Evolutionary conservation across 2,113 vertebrate genomes (phyloP).

Genomic region (Percopsis transmontana): DNA sequence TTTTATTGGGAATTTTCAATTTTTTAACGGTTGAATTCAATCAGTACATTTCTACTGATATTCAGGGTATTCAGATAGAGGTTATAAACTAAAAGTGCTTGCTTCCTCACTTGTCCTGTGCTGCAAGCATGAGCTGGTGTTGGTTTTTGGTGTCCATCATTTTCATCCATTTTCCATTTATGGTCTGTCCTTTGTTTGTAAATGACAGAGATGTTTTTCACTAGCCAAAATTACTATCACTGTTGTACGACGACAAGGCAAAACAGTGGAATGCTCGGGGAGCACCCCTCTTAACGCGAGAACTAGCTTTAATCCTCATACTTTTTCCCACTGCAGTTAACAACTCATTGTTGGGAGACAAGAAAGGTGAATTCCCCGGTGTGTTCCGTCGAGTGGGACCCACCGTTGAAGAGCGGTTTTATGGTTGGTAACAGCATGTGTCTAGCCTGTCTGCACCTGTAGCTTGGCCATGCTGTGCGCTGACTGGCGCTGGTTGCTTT

Average conservation of each 20-base stretch:
- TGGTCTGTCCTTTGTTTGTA: neutral
- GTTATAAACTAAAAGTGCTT: conserved; percentile 32
- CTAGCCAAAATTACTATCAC: neutral
- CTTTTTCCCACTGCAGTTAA: conserved; percentile 32
- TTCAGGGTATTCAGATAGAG: neutral
- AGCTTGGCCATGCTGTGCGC: neutral
- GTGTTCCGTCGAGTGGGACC: conserved; percentile 1
- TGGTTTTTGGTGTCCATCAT: conserved; percentile 13
- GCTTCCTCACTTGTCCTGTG: conserved; percentile 46
- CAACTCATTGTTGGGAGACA: conserved; percentile 38
- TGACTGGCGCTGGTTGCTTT: conserved; percentile 8
- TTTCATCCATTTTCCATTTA: conserved; percentile 17
- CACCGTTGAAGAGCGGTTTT: conserved; percentile 22
- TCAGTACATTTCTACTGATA: neutral
- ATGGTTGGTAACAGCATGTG: conserved; percentile 42
- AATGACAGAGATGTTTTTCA: neutral
- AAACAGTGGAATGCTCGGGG: conserved; percentile 24
- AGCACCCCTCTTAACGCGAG: neutral
- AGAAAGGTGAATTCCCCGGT: conserved; percentile 15
- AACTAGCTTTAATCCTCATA: conserved; percentile 14
- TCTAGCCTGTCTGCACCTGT: conserved; percentile 2
- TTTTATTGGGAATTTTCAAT: too few relatives aligned
- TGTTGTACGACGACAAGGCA: neutral
- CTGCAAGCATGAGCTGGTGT: conserved; percentile 30
- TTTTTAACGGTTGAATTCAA: too few relatives aligned